A percentile compares a stretch with the other conserved stretches of the same genome.
phyloP scores from a whole-genome alignment of 1,140 invertebrate species.

The Drosophila athabasca region DNA sequence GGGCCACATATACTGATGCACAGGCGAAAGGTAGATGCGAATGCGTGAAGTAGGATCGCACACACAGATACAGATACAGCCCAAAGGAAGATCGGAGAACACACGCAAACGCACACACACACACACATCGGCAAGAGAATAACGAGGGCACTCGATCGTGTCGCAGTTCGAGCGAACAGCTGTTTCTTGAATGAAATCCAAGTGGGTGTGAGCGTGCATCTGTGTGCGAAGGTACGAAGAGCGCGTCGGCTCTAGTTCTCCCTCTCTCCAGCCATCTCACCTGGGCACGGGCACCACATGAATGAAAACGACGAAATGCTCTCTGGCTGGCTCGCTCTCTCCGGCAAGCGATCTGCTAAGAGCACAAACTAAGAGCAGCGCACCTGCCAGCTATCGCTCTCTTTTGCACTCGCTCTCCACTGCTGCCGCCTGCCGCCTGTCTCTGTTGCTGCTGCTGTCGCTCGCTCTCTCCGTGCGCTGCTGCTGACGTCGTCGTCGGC shows the following conservation, averaged over 20 bases:
- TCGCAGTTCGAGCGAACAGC: conserved; percentile 76
- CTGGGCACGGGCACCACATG: conserved; percentile 42
- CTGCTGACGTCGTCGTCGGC: conserved; percentile 27
- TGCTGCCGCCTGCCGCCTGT: not conserved
- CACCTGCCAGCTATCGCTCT: conserved; percentile 71
- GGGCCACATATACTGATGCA: conserved; percentile 10
- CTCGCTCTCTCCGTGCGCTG: conserved; percentile 11
- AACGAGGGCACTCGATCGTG: conserved; percentile 79
- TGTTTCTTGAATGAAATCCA: conserved; percentile 79
- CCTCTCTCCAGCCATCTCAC: conserved; percentile 23
- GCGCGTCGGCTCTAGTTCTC: conserved; percentile 6
- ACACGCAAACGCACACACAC: conserved; percentile 26
- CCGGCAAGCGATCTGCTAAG: conserved; percentile 18
- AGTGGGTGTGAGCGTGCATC: conserved; percentile 57
- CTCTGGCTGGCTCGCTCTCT: conserved; percentile 50
- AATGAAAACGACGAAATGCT: conserved; percentile 58
- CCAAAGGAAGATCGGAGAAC: conserved; percentile 20
- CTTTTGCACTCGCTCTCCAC: conserved; percentile 55
- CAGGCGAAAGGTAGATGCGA: not conserved
- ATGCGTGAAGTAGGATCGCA: not conserved
- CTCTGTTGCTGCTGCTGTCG: too few species aligned
- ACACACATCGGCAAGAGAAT: conserved; percentile 51
- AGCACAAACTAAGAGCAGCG: conserved; percentile 60
- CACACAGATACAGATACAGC: not conserved
- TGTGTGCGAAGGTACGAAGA: conserved; percentile 25